These are phyloP conservation scores for Trichonephila clavipes DNA, from an alignment of 1,140 invertebrate species.

Conservation along the genomic window DNA sequence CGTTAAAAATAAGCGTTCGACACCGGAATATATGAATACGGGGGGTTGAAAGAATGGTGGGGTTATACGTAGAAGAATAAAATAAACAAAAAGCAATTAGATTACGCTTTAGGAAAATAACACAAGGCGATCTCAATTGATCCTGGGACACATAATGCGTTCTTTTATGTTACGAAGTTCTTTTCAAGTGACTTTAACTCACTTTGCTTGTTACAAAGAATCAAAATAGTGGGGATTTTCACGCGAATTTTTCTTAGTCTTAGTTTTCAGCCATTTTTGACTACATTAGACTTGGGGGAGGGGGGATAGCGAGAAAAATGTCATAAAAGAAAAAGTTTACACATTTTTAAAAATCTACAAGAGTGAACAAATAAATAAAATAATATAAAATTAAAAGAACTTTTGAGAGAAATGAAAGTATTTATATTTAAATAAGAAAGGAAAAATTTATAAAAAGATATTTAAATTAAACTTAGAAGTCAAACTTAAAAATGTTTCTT, in stretches of 20 bases:
- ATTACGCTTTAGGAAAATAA: neutral
- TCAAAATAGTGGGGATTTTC: neutral
- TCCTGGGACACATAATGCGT: neutral
- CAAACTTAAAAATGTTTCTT: too few species aligned
- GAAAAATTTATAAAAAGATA: too few species aligned
- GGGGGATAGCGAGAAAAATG: too few species aligned
- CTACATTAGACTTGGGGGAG: neutral
- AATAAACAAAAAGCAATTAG: neutral
- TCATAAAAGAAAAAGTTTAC: too few species aligned
- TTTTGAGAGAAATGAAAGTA: too few species aligned
- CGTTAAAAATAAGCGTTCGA: too few species aligned
- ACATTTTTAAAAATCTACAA: too few species aligned
- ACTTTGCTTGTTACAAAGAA: constrained; percentile 20
- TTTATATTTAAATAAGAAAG: too few species aligned
- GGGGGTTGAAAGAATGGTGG: too few species aligned
- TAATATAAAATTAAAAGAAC: too few species aligned
- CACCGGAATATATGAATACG: fast-evolving
- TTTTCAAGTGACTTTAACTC: constrained; percentile 31
- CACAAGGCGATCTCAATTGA: neutral
- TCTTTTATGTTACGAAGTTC: neutral
- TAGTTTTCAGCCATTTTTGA: neutral
- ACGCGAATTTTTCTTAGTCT: neutral
- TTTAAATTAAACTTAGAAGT: too few species aligned
- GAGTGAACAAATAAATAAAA: too few species aligned
- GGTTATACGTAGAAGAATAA: neutral